Conservation (phyloP, 1,140 invertebrate species). For the Wiebesia pumilae region DNA sequence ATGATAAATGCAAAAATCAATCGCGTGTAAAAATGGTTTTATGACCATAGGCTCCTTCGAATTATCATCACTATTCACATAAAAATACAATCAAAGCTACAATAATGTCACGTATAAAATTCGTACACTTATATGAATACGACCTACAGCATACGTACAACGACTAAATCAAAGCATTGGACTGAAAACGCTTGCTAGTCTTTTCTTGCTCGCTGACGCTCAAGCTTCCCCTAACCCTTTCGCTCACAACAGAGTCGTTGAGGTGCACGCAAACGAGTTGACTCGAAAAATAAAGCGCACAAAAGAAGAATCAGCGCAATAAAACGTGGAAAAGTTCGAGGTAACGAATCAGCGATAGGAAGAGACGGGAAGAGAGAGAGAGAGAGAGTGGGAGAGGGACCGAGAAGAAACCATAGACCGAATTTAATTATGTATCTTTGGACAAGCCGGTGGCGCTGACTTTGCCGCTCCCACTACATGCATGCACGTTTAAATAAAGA, state of each 20-base stretch:
- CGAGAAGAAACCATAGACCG: slow-evolving; percentile 27
- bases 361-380: neutral
- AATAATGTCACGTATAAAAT: neutral
- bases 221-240: neutral
- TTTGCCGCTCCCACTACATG: neutral
- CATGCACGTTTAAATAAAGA: slow-evolving; percentile 38
- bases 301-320: slow-evolving; percentile 29
- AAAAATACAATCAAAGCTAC: neutral
- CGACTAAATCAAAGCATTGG: slow-evolving; percentile 27
- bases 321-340: slow-evolving; percentile 22
- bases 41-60: neutral
- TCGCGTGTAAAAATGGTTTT: neutral
- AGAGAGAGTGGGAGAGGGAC: neutral
- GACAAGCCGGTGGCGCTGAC: no score
- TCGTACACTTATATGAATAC: neutral
- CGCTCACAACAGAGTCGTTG: neutral
- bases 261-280: slow-evolving; percentile 7
- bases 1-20: neutral
- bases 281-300: slow-evolving; percentile 36
- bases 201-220: slow-evolving; percentile 13
- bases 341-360: neutral
- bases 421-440: slow-evolving; percentile 50
- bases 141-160: neutral
- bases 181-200: neutral
- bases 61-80: neutral